These are phyloP conservation scores for Lycaena phlaeas DNA, from an alignment of 2,888 invertebrate genomes.

Conservation along the genomic window DNA sequence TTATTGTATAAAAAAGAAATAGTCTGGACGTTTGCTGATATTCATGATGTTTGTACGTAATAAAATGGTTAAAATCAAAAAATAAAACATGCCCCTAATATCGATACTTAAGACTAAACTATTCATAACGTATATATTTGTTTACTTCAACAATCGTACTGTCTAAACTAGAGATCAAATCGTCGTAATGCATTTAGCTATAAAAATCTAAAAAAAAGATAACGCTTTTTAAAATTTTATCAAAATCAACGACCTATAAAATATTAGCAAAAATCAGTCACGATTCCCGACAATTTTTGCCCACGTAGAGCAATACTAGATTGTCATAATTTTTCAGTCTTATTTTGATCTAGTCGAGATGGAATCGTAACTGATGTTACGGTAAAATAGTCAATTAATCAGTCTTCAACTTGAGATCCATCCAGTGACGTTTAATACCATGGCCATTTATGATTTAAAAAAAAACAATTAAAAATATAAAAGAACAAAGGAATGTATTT, in stretches of 20 bases:
- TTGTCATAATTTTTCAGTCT: conserved; percentile 18
- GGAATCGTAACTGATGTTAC: conserved; percentile 15
- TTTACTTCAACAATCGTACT: conserved; percentile 65
- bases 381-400: conserved; percentile 16
- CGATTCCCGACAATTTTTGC: conserved; percentile 11
- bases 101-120: conserved; percentile 27
- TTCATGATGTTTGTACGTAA: conserved; percentile 29
- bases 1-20: conserved; percentile 31
- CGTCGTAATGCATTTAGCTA: conserved; percentile 61
- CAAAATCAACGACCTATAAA: conserved; percentile 32
- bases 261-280: conserved; percentile 14
- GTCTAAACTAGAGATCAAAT: conserved; percentile 43
- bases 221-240: conserved; percentile 38
- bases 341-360: conserved; percentile 15
- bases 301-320: conserved; percentile 1
- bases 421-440: conserved; percentile 13
- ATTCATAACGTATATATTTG: conserved; percentile 33
- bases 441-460: conserved; percentile 12
- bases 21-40: conserved; percentile 29
- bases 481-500: not conserved
- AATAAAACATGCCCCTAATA: conserved; percentile 59
- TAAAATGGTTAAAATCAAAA: conserved; percentile 50
- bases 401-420: conserved; percentile 17
- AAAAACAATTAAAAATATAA: not conserved
- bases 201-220: conserved; percentile 41